phyloP scores from a whole-genome alignment of 2,888 invertebrate species.

The Hirtodrosophila cameraria region DNA sequence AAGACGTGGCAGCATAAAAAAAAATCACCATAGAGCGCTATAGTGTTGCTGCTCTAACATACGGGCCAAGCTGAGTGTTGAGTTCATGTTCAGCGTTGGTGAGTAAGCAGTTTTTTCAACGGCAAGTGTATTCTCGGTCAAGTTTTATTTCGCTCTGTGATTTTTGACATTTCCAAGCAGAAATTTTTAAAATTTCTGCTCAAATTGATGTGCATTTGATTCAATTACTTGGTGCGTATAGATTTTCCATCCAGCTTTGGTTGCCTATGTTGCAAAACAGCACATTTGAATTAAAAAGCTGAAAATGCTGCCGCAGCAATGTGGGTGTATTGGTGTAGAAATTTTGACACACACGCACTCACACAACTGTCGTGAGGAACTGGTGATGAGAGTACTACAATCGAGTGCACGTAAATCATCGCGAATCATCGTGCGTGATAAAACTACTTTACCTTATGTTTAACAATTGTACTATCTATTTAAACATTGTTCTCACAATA shows the following conservation, averaged over 20 bases:
- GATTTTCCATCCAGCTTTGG: slow-evolving; percentile 35
- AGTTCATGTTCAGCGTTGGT: slow-evolving; percentile 57
- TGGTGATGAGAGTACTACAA: slow-evolving; percentile 39
- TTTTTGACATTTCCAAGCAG: slow-evolving; percentile 79
- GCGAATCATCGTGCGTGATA: slow-evolving; percentile 3
- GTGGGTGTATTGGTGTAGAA: slow-evolving; percentile 63
- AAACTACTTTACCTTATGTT: no score
- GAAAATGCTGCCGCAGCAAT: slow-evolving; percentile 53
- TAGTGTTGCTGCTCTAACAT: slow-evolving; percentile 39
- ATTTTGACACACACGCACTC: slow-evolving; percentile 46
- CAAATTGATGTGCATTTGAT: slow-evolving; percentile 65
- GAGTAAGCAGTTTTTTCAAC: slow-evolving; percentile 78
- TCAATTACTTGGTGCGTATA: slow-evolving; percentile 78
- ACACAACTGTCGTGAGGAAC: slow-evolving; percentile 32
- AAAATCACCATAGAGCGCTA: slow-evolving; percentile 29
- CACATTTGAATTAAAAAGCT: slow-evolving; percentile 41
- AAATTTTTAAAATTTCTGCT: slow-evolving; percentile 75
- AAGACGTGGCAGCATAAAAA: slow-evolving; percentile 80
- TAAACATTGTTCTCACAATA: not conserved
- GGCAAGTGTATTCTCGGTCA: slow-evolving; percentile 73
- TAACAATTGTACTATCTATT: not conserved
- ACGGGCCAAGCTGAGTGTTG: slow-evolving; percentile 26
- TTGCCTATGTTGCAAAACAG: slow-evolving; percentile 12
- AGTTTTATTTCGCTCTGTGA: slow-evolving; percentile 80
- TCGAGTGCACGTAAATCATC: slow-evolving; percentile 6